Conservation (phyloP, 2,113 vertebrate genomes). For the Thalassoma bifasciatum region DNA sequence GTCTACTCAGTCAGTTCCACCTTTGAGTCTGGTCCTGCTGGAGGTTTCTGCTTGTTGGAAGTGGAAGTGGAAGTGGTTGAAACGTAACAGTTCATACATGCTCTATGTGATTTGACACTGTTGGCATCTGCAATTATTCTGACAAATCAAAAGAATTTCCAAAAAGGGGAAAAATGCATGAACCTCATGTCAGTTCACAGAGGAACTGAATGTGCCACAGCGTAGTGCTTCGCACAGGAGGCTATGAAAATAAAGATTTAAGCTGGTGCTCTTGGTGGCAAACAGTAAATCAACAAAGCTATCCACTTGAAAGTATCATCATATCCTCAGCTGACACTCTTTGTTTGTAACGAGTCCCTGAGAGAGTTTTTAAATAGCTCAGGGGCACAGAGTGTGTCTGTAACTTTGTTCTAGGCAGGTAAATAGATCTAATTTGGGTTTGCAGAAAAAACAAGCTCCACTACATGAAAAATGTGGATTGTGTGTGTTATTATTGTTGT, state of each 20-base stretch:
- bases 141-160: no score
- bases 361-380: not conserved
- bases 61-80: no score
- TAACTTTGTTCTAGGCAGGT: slow-evolving; percentile 4
- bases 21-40: no score
- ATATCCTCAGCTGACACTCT: not conserved
- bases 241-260: not conserved
- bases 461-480: not conserved
- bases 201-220: no score
- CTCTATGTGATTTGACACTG: no score
- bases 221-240: not conserved
- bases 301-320: not conserved
- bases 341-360: not conserved
- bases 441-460: not conserved
- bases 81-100: no score
- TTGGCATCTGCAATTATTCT: no score
- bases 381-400: not conserved
- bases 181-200: no score
- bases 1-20: no score
- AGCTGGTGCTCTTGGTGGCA: not conserved
- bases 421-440: not conserved
- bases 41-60: not conserved
- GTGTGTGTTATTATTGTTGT: not conserved
- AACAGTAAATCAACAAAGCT: not conserved
- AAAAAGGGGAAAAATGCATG: no score